Percentiles rank a stretch among this genome's conserved stretches.
Evolutionary conservation across 2,113 vertebrate species (phyloP).

Genomic region (Xyrauchen texanus): DNA sequence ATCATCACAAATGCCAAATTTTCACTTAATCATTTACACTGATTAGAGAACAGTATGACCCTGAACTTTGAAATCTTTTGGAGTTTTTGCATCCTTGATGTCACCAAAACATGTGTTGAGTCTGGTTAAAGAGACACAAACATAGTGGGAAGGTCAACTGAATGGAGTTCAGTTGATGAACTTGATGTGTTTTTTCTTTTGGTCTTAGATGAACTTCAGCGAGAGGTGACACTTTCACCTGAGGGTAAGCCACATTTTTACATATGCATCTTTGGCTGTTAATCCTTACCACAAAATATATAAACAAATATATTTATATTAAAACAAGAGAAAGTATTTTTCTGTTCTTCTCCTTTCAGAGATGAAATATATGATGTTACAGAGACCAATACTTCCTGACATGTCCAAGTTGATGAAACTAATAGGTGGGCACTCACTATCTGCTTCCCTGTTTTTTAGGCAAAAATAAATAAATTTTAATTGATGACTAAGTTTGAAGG

Average conservation of each 20-base stretch:
- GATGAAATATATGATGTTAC: background rate
- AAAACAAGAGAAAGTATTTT: too few relatives aligned
- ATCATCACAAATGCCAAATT: too few relatives aligned
- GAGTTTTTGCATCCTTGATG: too few relatives aligned
- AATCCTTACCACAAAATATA: too few relatives aligned
- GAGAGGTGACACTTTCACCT: accelerated
- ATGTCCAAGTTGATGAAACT: background rate
- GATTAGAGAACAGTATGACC: too few relatives aligned
- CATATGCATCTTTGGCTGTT: too few relatives aligned
- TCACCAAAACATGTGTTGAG: too few relatives aligned
- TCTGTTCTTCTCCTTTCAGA: background rate
- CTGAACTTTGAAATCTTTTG: too few relatives aligned
- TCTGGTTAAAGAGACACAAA: too few relatives aligned
- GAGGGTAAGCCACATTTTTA: background rate
- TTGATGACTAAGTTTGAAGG: background rate
- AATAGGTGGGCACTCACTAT: background rate
- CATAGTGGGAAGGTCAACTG: background rate
- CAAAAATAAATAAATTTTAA: background rate
- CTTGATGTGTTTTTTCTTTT: background rate
- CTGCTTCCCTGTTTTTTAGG: background rate
- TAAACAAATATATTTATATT: too few relatives aligned
- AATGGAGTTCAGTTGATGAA: too few relatives aligned
- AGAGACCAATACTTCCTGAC: background rate
- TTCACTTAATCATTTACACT: too few relatives aligned
- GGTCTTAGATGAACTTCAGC: background rate